These are phyloP conservation scores for Cyphotilapia sp. DNA, from an alignment of 2,113 vertebrate species.

Conservation along the genomic window DNA sequence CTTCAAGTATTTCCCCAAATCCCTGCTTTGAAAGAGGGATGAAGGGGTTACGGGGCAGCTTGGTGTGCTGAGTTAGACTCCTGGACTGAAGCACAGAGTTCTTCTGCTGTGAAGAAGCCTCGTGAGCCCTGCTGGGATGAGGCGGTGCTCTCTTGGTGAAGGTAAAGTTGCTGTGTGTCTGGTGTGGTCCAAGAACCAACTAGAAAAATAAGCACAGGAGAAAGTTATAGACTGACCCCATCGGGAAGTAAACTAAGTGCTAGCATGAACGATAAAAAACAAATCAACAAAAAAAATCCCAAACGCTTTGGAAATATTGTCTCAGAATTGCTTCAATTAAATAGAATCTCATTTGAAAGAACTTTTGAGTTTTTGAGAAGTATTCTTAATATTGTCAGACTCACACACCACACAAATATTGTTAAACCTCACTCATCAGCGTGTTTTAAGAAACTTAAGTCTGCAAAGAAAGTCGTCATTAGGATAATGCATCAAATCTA, in stretches of 20 bases:
- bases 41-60: conserved; percentile 54
- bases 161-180: not conserved
- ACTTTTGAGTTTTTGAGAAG: not conserved
- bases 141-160: not conserved
- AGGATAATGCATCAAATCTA: not conserved
- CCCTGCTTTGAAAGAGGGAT: conserved; percentile 5
- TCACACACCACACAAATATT: not conserved
- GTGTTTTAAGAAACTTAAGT: not conserved
- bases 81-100: conserved; percentile 8
- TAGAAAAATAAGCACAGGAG: not conserved
- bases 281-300: not conserved
- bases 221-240: not conserved
- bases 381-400: not conserved
- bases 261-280: not conserved
- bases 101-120: conserved; percentile 2
- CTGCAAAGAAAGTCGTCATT: not conserved
- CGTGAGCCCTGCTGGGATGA: not conserved
- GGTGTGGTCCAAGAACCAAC: conserved; percentile 27
- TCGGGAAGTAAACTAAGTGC: not conserved
- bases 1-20: conserved; percentile 1
- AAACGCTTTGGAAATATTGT: not conserved
- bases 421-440: not conserved
- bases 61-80: conserved; percentile 43
- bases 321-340: not conserved
- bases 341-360: not conserved